Evolutionary conservation across 2,113 vertebrate genomes (phyloP), one percentile per base, ranked within the genome.

Genomic region (Stegastes partitus): DNA sequence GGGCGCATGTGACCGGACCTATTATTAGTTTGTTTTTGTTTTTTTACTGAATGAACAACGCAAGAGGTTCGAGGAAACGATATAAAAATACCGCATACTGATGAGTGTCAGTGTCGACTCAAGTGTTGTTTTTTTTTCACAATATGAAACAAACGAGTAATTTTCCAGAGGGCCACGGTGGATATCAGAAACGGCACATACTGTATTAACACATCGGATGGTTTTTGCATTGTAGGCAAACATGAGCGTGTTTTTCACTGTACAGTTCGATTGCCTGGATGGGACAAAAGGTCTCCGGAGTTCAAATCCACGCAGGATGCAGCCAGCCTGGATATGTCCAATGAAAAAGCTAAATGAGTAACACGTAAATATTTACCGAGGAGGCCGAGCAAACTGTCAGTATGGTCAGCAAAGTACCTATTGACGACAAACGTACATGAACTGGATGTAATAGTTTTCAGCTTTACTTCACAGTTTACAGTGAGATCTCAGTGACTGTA

Each of bases 311-410:
- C 34, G 63, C 70, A 50, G 79, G 78, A 81, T 26, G 25, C 51
- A 61, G 34, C 69, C 68, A 21, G 65, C 50, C 37, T 25, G 34
- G 22, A 68, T 58, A 26, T 44, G 39, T 79, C 71, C 75, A 37
- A n/a, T 15, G n/a, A 69, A 81, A 81, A 42, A 28, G 8, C 83
- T 82, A 67, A 89, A 82, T 57, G 39, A 71, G 67, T 76, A 77
- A 75, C 63, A 7, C 66, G 81, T 89, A 91, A 91, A 93, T 90
- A 91, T 93, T 93, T 92, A 89, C 87, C n/a, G 19, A 77, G 75
- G 47, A 23, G 18, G 74, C 12, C 4, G 57, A 62, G 56, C 74
- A 59, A 68, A 68, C 84, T 73, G 74, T 62, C 39, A 50, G 82
- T 54, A 65, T 63, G 69, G 73, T 83, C 76, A 88, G 67, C 9